These are phyloP conservation scores for Piscicola geometra DNA, from an alignment of 2,888 invertebrate species.

Conservation along the genomic window DNA sequence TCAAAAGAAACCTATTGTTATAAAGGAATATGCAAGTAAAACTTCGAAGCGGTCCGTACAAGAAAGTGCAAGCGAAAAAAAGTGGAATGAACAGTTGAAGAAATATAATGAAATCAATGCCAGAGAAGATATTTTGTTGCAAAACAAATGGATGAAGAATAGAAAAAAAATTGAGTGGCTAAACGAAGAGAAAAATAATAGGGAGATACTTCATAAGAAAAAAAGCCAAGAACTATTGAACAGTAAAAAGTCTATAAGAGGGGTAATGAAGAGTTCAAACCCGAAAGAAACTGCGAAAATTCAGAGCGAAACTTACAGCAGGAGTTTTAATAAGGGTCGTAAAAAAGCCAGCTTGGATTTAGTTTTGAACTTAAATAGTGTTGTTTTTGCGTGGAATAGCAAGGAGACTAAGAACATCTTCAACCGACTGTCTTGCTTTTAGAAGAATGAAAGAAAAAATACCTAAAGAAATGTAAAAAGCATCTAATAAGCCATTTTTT, in stretches of 20 bases:
- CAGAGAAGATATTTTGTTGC: too few species aligned
- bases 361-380: not conserved
- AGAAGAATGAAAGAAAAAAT: too few species aligned
- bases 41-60: too few species aligned
- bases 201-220: not conserved
- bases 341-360: conserved; percentile 1
- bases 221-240: not conserved
- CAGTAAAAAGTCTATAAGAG: not conserved
- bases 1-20: not conserved
- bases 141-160: too few species aligned
- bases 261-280: not conserved
- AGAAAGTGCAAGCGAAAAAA: too few species aligned
- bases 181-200: too few species aligned
- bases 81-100: too few species aligned
- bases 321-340: not conserved
- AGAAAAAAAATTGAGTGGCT: too few species aligned
- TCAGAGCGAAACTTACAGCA: not conserved
- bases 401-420: conserved; percentile 28
- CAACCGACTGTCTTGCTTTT: conserved; percentile 20
- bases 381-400: conserved; percentile 6
- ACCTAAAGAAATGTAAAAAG: too few species aligned
- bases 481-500: too few species aligned
- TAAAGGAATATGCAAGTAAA: too few species aligned
- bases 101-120: too few species aligned
- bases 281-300: not conserved